These are phyloP conservation scores for Pachliopta kotzebuea DNA, from an alignment of 2,888 invertebrate genomes.

Conservation along the genomic window DNA sequence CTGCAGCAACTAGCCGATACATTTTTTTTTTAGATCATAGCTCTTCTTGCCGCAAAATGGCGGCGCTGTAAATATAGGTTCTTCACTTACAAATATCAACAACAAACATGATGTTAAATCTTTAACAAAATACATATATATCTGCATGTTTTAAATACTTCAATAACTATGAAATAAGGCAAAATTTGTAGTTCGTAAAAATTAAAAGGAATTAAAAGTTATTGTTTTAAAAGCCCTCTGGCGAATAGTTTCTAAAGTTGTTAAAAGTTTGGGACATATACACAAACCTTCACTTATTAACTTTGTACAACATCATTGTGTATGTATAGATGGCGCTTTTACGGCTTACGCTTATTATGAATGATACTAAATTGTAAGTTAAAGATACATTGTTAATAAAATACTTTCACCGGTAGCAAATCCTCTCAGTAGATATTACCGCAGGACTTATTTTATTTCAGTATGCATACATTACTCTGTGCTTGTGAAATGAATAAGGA, in stretches of 20 bases:
- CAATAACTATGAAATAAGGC: neutral
- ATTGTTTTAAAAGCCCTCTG: slow-evolving; percentile 7
- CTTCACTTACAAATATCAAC: too few species aligned
- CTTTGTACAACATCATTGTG: neutral
- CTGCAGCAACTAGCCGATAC: too few species aligned
- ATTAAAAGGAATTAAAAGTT: neutral
- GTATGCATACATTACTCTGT: neutral
- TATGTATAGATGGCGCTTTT: slow-evolving; percentile 19
- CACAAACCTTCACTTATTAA: neutral
- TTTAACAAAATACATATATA: too few species aligned
- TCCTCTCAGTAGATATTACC: too few species aligned
- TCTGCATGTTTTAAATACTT: too few species aligned
- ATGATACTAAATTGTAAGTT: neutral
- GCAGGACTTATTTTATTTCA: too few species aligned
- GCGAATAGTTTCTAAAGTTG: slow-evolving; percentile 1
- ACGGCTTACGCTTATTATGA: neutral
- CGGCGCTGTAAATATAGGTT: too few species aligned
- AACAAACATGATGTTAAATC: too few species aligned
- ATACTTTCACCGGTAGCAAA: too few species aligned
- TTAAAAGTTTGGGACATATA: neutral
- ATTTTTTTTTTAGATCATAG: too few species aligned
- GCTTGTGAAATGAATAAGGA: too few species aligned
- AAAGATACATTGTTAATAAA: neutral
- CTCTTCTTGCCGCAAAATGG: too few species aligned
- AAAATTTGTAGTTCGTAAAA: neutral